Evolutionary conservation across 2,888 invertebrate genomes (phyloP).

Genomic region (Coleophora flavipennella): DNA sequence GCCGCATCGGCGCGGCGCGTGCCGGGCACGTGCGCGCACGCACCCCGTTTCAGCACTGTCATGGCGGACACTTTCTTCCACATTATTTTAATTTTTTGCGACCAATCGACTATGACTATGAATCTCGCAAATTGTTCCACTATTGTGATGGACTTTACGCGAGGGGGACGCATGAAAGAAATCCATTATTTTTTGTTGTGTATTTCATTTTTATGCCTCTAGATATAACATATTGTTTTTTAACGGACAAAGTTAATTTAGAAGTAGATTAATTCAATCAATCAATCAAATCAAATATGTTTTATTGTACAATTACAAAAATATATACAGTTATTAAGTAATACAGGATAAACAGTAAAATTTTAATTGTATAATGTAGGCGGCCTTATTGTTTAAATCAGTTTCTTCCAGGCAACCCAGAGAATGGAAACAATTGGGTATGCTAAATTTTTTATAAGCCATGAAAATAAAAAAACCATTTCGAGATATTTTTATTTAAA

Average conservation of each 20-base stretch:
- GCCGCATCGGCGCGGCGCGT: slow-evolving; percentile 30
- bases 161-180: slow-evolving; percentile 38
- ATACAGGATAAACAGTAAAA: no score
- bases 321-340: no score
- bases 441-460: no score
- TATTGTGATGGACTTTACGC: slow-evolving; percentile 38
- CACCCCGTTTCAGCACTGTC: slow-evolving; percentile 42
- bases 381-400: no score
- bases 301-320: no score
- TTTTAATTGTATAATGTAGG: no score
- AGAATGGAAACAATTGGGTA: no score
- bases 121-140: slow-evolving; percentile 52
- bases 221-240: slow-evolving; percentile 19
- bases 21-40: slow-evolving; percentile 44
- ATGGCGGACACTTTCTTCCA: slow-evolving; percentile 48
- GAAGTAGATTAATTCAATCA: no score
- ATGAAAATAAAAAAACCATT: no score
- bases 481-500: no score
- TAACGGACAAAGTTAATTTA: slow-evolving; percentile 14
- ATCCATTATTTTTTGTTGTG: slow-evolving; percentile 46
- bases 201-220: slow-evolving; percentile 43
- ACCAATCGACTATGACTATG: slow-evolving; percentile 41
- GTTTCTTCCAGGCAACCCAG: no score
- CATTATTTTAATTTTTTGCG: slow-evolving; percentile 29
- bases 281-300: no score